Evolutionary conservation across 1,140 invertebrate species (phyloP).

Genomic region (Caenorhabditis brenneri): DNA sequence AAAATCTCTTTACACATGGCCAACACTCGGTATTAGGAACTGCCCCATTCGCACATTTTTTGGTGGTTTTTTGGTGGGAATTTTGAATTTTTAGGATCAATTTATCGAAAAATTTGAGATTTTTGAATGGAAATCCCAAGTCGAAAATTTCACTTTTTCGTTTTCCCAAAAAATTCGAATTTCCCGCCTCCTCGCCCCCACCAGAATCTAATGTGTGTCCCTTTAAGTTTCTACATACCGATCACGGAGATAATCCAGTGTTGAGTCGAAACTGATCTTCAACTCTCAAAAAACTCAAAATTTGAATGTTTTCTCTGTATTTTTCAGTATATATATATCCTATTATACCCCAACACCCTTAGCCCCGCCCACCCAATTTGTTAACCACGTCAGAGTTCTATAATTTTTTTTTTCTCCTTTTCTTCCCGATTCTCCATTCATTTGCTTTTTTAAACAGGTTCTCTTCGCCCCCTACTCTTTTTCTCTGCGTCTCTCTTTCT

Average conservation of each 20-base stretch:
- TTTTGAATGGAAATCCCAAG: not conserved
- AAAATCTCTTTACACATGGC: too few relatives aligned
- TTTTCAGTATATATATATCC: too few relatives aligned
- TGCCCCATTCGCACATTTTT: not conserved
- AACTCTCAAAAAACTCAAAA: slow-evolving; percentile 21
- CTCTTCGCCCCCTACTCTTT: not conserved
- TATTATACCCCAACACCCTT: not conserved
- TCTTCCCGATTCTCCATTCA: not conserved
- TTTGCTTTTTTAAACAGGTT: slow-evolving; percentile 27
- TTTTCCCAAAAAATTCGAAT: not conserved
- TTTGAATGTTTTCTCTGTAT: not conserved
- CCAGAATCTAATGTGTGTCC: too few relatives aligned
- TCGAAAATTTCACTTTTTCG: not conserved
- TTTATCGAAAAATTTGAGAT: not conserved
- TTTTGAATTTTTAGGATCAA: too few relatives aligned
- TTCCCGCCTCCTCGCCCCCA: not conserved
- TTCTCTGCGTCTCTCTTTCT: not conserved
- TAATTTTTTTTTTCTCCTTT: not conserved
- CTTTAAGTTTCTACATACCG: slow-evolving; percentile 33
- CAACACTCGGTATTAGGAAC: slow-evolving; percentile 34
- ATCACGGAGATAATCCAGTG: slow-evolving; percentile 39
- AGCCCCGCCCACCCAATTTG: not conserved
- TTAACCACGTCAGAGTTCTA: slow-evolving; percentile 35
- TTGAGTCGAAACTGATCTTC: slow-evolving; percentile 39
- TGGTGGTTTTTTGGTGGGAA: not conserved